Base-by-base conservation (phyloP, 2,113 vertebrate genomes). In the Ictalurus furcatus region DNA sequence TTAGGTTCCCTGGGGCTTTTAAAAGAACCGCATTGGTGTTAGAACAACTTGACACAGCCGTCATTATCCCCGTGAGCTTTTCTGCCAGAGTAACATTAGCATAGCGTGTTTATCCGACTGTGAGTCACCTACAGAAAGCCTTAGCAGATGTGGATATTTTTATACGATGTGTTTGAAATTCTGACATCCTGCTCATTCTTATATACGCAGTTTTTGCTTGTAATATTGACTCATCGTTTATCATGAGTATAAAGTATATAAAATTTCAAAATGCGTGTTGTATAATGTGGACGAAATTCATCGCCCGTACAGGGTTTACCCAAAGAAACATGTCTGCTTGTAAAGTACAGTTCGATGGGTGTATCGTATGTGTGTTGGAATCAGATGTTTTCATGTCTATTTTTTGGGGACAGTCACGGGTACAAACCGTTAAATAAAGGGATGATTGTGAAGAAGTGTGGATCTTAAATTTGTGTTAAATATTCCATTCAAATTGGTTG, bases 71-170 rank as follows among this genome's bases (percentile, higher is more conserved):
- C 4, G 11, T 16, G 48, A 79, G 12, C 44, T 48, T 78, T 30
- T 80, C 48, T 17, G 13, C 1, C 6, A 54, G 25, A 17, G 48
- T 9, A 56, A 21, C 52, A 71, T 69, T 30, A 85, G 83, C 21
- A 0, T 69, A 85, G 61, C 37, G 0, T n/a, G 44, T 61, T 61
- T 11, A 76, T 28, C 21, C 14, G 69, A 40, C 34, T 44, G 28
- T 61, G 52, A 88, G 19, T 37, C n/a, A 7, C 14, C 6, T 61
- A 34, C 25, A 37, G 6, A 25, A 82, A 59, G 56, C 73, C 37
- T 79, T 44, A 74, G 54, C 19, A 87, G 78, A 73, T 30, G 3
- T 91, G 63, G 65, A 89, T 85, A 85, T 88, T 88, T 89, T 89
- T 88, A 52, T 89, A 89, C 44, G 44, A 89, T 34, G 52, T 58